Conservation (phyloP, 1,140 invertebrate genomes). For the Neodiprion lecontei region DNA sequence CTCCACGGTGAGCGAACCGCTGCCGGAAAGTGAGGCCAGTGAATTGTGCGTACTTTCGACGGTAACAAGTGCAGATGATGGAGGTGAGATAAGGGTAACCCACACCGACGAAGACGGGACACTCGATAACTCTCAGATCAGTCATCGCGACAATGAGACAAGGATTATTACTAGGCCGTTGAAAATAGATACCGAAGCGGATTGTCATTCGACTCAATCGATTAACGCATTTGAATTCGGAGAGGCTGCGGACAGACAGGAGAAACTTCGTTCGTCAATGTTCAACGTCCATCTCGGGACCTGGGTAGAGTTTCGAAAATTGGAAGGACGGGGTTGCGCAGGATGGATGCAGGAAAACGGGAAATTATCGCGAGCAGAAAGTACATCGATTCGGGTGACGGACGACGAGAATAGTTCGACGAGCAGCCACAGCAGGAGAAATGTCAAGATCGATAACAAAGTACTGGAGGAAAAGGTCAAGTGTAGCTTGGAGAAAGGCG, state of each 20-base stretch:
- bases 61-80: no score
- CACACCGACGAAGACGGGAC: no score
- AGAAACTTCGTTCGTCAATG: not conserved
- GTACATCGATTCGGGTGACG: not conserved
- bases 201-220: not conserved
- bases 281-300: not conserved
- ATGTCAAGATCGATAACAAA: conserved; percentile 14
- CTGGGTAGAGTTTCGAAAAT: not conserved
- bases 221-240: not conserved
- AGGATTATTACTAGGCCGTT: no score
- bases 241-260: not conserved
- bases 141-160: no score
- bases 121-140: no score
- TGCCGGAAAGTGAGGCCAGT: no score
- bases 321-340: not conserved
- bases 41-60: no score
- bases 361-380: not conserved
- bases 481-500: conserved; percentile 24
- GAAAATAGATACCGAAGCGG: not conserved
- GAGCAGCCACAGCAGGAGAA: not conserved
- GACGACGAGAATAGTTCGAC: not conserved
- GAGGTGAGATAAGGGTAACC: no score
- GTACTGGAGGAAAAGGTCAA: conserved; percentile 16
- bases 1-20: no score
- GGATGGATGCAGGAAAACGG: no score